Evolutionary conservation across 2,113 vertebrate genomes (phyloP).

Genomic region (Platichthys flesus): DNA sequence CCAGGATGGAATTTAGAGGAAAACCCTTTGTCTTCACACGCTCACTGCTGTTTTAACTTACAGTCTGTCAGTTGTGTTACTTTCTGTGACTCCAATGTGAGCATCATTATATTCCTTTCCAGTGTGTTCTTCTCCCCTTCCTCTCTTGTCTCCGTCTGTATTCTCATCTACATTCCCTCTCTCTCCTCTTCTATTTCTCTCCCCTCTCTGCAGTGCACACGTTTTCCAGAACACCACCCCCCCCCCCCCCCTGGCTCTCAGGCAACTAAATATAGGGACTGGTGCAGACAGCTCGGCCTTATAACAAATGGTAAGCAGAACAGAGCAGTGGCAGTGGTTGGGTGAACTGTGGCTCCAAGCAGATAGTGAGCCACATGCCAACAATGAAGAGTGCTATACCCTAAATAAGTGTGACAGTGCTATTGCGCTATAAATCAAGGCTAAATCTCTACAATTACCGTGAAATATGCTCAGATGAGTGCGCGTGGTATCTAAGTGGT

Average conservation of each 20-base stretch:
- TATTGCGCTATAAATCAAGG: neutral
- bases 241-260: constrained; percentile 57
- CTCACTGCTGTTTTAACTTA: too few species aligned
- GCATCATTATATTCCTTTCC: neutral
- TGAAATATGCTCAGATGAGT: too few species aligned
- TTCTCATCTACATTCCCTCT: constrained; percentile 45
- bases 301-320: constrained; percentile 74
- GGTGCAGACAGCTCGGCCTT: constrained; percentile 74
- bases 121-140: neutral
- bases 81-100: too few species aligned
- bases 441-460: neutral
- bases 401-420: neutral
- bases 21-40: too few species aligned
- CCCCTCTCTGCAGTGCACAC: constrained; percentile 62
- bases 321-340: constrained; percentile 16
- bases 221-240: constrained; percentile 75
- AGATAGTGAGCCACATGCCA: constrained; percentile 20
- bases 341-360: constrained; percentile 7
- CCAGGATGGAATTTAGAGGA: too few species aligned
- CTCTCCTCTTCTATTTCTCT: constrained; percentile 2
- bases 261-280: constrained; percentile 81
- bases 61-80: too few species aligned
- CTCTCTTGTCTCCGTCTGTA: constrained; percentile 22
- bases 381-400: neutral
- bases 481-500: too few species aligned